Percentiles rank a stretch among this genome's conserved stretches.
phyloP scores from a whole-genome alignment of 2,888 invertebrate genomes.

The Bursaphelenchus okinawaensis region DNA sequence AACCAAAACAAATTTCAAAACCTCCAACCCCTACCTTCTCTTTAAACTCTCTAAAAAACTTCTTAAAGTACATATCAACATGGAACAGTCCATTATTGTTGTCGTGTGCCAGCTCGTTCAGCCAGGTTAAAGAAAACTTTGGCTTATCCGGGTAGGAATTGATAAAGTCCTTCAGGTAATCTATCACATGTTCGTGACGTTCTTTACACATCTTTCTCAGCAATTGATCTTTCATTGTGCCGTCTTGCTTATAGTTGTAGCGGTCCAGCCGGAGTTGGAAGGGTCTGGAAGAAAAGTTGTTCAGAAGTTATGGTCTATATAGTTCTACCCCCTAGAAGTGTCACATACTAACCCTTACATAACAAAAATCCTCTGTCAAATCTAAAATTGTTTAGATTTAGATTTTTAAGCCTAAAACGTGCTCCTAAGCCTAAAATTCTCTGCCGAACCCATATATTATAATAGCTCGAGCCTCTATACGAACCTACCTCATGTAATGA shows the following conservation, averaged over 20 bases:
- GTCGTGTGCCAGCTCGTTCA: conserved; percentile 17
- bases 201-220: background rate
- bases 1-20: background rate
- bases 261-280: conserved; percentile 23
- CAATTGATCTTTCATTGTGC: conserved; percentile 4
- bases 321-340: background rate
- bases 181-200: conserved; percentile 18
- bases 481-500: conserved; percentile 12
- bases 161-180: conserved; percentile 16
- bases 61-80: conserved; percentile 7
- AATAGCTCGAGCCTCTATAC: too few species aligned
- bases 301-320: background rate
- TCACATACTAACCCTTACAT: too few species aligned
- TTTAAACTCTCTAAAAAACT: conserved; percentile 5
- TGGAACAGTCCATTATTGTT: conserved; percentile 17
- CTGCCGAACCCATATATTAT: too few species aligned
- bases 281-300: conserved; percentile 11
- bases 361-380: too few species aligned
- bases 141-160: conserved; percentile 15
- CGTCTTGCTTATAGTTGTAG: background rate
- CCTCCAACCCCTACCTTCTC: conserved; percentile 9
- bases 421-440: too few species aligned
- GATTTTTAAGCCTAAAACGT: too few species aligned
- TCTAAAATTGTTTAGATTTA: too few species aligned
- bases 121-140: conserved; percentile 18